Evolutionary conservation across 1,140 invertebrate genomes (phyloP).

Genomic region (Macrocentrus cingulum): DNA sequence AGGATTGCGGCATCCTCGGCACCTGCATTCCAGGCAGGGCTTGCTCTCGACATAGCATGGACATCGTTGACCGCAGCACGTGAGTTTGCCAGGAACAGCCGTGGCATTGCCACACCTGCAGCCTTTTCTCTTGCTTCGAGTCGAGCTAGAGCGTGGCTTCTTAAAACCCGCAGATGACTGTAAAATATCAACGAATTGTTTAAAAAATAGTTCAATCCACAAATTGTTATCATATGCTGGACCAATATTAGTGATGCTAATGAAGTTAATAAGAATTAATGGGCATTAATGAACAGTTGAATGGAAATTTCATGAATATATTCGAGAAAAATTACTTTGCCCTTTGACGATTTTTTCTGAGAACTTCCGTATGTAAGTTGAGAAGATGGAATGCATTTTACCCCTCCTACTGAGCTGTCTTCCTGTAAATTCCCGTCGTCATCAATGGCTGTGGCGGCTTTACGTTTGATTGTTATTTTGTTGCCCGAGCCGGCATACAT

Average conservation of each 20-base stretch:
- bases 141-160: constrained; percentile 53
- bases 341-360: constrained; percentile 54
- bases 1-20: constrained; percentile 88
- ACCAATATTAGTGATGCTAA: too few relatives aligned
- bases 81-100: constrained; percentile 81
- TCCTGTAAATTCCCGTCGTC: constrained; percentile 46
- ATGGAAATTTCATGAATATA: not conserved
- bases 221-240: not conserved
- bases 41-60: constrained; percentile 88
- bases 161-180: constrained; percentile 53
- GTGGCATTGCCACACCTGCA: constrained; percentile 91
- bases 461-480: constrained; percentile 81
- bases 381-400: constrained; percentile 57
- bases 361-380: constrained; percentile 51
- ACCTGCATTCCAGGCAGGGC: constrained; percentile 84
- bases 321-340: constrained; percentile 48
- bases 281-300: not conserved
- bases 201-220: not conserved
- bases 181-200: constrained; percentile 17
- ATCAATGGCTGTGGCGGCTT: constrained; percentile 59
- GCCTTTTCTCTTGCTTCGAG: constrained; percentile 66
- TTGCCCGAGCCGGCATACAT: constrained; percentile 77
- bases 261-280: not conserved
- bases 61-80: constrained; percentile 90
- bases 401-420: constrained; percentile 43